Conservation (phyloP, 2,888 invertebrate genomes). For the Nephrotoma flavescens region DNA sequence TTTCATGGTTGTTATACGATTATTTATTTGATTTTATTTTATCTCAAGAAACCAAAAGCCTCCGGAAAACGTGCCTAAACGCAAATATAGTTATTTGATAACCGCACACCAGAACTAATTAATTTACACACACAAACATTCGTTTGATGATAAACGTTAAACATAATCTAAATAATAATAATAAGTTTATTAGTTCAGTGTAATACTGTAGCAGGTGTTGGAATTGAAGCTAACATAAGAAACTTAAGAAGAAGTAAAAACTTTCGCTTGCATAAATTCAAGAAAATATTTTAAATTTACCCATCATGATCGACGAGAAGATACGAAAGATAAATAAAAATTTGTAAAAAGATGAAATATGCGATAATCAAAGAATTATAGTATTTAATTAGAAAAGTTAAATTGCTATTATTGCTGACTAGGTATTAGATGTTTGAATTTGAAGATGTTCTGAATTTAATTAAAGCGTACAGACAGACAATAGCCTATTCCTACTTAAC, state of each 20-base stretch:
- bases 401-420: neutral
- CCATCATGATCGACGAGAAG: neutral
- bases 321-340: neutral
- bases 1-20: too few species aligned
- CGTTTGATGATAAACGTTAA: neutral
- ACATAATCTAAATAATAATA: neutral
- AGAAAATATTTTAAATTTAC: neutral
- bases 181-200: neutral
- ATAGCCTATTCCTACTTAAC: neutral
- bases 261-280: neutral
- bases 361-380: neutral
- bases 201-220: neutral
- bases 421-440: too few species aligned
- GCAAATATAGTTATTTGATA: too few species aligned
- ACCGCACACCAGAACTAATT: too few species aligned
- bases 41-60: too few species aligned
- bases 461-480: neutral
- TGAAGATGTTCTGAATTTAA: too few species aligned
- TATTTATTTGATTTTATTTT: too few species aligned
- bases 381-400: neutral
- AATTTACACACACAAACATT: neutral
- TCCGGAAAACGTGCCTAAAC: too few species aligned
- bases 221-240: neutral
- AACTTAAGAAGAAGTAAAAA: neutral
- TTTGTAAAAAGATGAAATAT: neutral